These are phyloP conservation scores for Callithrix jacchus DNA, from an alignment of 2,113 vertebrate genomes.

Conservation along the genomic window DNA sequence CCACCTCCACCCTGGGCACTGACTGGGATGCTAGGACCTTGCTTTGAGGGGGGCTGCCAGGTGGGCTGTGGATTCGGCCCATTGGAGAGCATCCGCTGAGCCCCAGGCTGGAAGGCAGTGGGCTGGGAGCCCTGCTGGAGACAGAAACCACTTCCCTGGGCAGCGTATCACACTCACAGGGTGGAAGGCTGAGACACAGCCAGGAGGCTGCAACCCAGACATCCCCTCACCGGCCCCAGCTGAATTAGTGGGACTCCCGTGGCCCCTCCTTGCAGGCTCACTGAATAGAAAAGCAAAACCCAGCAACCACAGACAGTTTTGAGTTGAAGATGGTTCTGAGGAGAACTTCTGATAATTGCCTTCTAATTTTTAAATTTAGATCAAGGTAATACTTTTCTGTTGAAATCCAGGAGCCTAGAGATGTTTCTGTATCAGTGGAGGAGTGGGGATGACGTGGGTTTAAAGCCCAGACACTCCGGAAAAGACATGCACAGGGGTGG, in stretches of 20 bases:
- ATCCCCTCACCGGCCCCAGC: accelerated
- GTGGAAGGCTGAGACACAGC: background rate
- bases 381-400: background rate
- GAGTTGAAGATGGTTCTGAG: background rate
- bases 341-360: background rate
- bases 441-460: background rate
- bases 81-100: background rate
- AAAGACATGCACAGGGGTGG: background rate
- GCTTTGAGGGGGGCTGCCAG: background rate
- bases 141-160: background rate
- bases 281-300: background rate
- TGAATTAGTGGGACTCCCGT: background rate
- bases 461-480: background rate
- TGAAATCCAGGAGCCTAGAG: background rate
- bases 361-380: slow-evolving; percentile 15
- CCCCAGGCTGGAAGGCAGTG: background rate
- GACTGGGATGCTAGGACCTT: accelerated
- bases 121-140: background rate
- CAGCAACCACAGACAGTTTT: background rate
- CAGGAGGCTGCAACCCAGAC: background rate
- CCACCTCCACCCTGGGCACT: background rate
- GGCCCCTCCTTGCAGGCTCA: background rate
- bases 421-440: background rate
- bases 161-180: background rate
- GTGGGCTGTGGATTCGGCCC: background rate